Conservation (phyloP, 2,888 invertebrate species). For the Heliconius charithonia region DNA sequence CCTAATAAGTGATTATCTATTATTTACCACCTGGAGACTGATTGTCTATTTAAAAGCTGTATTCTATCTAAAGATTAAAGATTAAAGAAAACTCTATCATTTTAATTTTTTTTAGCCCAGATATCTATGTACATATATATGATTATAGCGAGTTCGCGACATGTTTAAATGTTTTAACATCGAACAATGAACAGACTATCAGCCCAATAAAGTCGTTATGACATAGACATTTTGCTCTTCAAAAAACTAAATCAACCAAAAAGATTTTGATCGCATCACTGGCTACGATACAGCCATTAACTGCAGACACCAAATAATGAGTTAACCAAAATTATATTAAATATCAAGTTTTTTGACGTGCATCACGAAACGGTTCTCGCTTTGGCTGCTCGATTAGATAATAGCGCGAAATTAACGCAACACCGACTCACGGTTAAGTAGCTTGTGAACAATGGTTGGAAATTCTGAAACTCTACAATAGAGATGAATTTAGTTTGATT, state of each 20-base stretch:
- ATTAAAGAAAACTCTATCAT: not conserved
- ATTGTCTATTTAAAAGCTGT: not conserved
- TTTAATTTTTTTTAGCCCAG: not conserved
- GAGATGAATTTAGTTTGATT: slow-evolving; percentile 12
- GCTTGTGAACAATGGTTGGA: not conserved
- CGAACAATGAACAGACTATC: slow-evolving; percentile 17
- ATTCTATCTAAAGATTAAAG: not conserved
- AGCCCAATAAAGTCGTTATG: slow-evolving; percentile 8
- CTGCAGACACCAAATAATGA: slow-evolving; percentile 25
- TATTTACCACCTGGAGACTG: not conserved
- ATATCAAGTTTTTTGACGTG: slow-evolving; percentile 22
- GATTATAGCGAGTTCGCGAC: not conserved
- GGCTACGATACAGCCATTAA: slow-evolving; percentile 46
- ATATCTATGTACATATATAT: no score
- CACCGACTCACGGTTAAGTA: not conserved
- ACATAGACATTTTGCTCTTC: slow-evolving; percentile 7
- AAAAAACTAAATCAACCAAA: slow-evolving; percentile 34
- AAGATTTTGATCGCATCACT: slow-evolving; percentile 35
- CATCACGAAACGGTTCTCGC: slow-evolving; percentile 43
- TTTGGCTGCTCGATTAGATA: slow-evolving; percentile 56
- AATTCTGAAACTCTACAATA: slow-evolving; percentile 24
- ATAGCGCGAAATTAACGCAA: slow-evolving; percentile 56
- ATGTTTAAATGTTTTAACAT: not conserved
- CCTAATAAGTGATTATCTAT: not conserved
- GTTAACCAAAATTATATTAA: slow-evolving; percentile 15